A percentile compares a stretch with the other conserved stretches of the same genome.
phyloP scores from a whole-genome alignment of 2,888 invertebrate genomes.

The Cryptops parisi region DNA sequence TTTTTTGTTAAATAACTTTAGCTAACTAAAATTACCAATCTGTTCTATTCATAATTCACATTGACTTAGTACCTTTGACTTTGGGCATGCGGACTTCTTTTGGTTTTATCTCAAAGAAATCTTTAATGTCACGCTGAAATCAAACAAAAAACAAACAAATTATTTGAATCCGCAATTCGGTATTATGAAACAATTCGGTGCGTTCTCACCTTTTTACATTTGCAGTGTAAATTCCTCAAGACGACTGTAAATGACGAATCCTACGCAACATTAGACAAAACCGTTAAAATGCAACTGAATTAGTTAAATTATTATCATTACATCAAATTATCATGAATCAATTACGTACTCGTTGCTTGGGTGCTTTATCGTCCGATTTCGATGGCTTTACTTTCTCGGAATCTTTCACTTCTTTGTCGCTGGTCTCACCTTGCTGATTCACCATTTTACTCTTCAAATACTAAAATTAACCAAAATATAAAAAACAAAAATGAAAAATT shows the following conservation, averaged over 20 bases:
- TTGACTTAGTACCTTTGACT: no score
- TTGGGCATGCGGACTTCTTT: conserved; percentile 6
- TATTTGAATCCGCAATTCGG: no score
- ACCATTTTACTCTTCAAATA: conserved; percentile 36
- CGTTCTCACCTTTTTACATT: conserved; percentile 7
- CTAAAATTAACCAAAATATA: conserved; percentile 30
- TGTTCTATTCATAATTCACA: no score
- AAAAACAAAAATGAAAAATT: conserved; percentile 26
- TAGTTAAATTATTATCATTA: no score
- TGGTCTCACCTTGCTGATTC: conserved; percentile 40
- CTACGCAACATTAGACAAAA: no score
- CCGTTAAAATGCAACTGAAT: no score
- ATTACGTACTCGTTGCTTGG: no score
- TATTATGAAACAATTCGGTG: not conserved
- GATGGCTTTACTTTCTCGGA: no score
- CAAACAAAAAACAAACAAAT: not conserved
- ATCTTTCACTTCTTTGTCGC: conserved; percentile 47
- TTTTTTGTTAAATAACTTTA: no score
- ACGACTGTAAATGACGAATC: conserved; percentile 7
- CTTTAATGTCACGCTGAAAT: not conserved
- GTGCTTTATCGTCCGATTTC: no score
- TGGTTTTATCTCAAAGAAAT: conserved; percentile 10
- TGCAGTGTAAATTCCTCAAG: conserved; percentile 3
- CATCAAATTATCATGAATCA: no score
- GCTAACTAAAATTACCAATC: no score